These are phyloP conservation scores for Panzeria rudis DNA, from an alignment of 2,888 invertebrate species.

Conservation along the genomic window DNA sequence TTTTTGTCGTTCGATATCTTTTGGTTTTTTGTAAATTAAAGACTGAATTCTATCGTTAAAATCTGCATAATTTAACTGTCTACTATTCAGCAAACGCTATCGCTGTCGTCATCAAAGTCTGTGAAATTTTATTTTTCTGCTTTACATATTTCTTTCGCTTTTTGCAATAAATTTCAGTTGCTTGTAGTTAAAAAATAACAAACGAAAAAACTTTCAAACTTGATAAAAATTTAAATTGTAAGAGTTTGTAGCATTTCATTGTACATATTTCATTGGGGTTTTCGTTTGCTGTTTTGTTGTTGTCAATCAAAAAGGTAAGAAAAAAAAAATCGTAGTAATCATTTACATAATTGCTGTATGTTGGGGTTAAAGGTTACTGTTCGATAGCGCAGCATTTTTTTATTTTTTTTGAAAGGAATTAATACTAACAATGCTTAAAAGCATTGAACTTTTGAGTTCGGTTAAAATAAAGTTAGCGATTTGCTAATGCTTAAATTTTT, in stretches of 20 bases:
- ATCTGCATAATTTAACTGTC: constrained; percentile 70
- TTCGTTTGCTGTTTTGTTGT: constrained; percentile 7
- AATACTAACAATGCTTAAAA: not conserved
- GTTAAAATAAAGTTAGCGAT: not conserved
- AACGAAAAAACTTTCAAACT: constrained; percentile 24
- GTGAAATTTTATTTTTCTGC: constrained; percentile 22
- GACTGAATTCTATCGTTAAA: constrained; percentile 55
- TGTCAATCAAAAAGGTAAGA: constrained; percentile 22
- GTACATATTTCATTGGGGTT: not conserved
- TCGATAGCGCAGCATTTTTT: constrained; percentile 36
- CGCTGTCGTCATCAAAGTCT: constrained; percentile 65
- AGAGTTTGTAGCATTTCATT: constrained; percentile 12
- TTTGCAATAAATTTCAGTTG: constrained; percentile 24
- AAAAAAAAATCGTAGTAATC: constrained; percentile 27
- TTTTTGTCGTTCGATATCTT: constrained; percentile 5
- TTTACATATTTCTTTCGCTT: constrained; percentile 18
- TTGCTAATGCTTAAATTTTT: not conserved
- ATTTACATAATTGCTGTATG: constrained; percentile 57
- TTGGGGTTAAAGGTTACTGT: constrained; percentile 67
- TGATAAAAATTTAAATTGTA: constrained; percentile 22
- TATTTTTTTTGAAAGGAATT: constrained; percentile 16
- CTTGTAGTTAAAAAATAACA: not conserved
- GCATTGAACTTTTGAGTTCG: constrained; percentile 14
- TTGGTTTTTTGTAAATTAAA: constrained; percentile 22
- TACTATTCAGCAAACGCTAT: constrained; percentile 59